Evolutionary conservation across 1,140 invertebrate species (phyloP).

Genomic region (Probaryconus sp.): DNA sequence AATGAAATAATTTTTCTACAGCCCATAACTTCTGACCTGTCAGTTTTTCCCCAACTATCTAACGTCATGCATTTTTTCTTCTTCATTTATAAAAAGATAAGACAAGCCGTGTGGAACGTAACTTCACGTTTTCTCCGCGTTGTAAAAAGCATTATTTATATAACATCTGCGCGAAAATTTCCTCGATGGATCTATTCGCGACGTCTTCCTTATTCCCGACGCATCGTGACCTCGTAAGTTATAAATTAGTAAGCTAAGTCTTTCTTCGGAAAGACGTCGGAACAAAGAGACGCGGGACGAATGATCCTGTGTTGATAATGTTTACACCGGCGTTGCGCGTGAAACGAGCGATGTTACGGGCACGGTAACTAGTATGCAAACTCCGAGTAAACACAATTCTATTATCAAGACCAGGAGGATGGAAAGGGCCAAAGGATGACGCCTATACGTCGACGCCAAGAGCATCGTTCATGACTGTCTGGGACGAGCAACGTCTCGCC

Average conservation of each 20-base stretch:
- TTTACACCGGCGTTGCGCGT: conserved; percentile 69
- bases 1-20: no score
- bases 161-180: conserved; percentile 11
- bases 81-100: neutral
- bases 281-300: conserved; percentile 62
- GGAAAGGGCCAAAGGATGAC: conserved; percentile 17
- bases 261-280: conserved; percentile 28
- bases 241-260: conserved; percentile 53
- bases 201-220: conserved; percentile 36
- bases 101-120: neutral
- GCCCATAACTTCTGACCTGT: no score
- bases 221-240: conserved; percentile 52
- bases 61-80: no score
- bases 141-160: conserved; percentile 29
- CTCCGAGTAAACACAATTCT: conserved; percentile 75
- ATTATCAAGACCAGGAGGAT: conserved; percentile 64
- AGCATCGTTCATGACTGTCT: conserved; percentile 9
- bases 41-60: no score
- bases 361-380: conserved; percentile 74
- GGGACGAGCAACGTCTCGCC: no score
- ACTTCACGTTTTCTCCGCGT: neutral
- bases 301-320: conserved; percentile 70
- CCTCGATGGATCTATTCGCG: neutral
- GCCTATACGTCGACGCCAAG: neutral
- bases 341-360: conserved; percentile 64